phyloP scores from a whole-genome alignment of 2,888 invertebrate species.

The Idaea aversata region DNA sequence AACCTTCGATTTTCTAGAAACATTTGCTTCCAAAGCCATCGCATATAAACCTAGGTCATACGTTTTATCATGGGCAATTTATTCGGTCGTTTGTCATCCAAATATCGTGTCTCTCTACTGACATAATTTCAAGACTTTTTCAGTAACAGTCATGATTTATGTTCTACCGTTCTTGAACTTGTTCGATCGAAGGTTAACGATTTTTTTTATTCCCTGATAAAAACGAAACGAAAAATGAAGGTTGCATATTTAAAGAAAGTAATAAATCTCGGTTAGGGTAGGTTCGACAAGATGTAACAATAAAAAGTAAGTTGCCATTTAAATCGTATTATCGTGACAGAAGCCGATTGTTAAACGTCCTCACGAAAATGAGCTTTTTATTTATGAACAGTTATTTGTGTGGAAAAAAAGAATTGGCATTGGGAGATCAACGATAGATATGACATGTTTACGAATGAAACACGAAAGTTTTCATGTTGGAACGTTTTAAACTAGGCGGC shows the following conservation, averaged over 20 bases:
- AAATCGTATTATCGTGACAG: conserved; percentile 65
- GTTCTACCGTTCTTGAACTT: conserved; percentile 53
- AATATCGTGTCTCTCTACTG: conserved; percentile 10
- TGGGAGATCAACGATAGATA: conserved; percentile 40
- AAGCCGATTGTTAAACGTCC: conserved; percentile 62
- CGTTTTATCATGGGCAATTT: conserved; percentile 1
- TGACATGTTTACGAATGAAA: conserved; percentile 40
- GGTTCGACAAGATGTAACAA: conserved; percentile 64
- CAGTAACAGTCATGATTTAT: conserved; percentile 3
- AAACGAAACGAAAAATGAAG: conserved; percentile 37
- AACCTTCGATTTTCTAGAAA: neutral
- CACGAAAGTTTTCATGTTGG: conserved; percentile 36
- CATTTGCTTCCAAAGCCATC: neutral
- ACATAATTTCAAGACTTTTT: conserved; percentile 21
- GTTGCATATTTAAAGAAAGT: conserved; percentile 52
- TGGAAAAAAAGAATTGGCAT: conserved; percentile 48
- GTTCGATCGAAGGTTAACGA: conserved; percentile 36
- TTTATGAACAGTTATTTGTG: conserved; percentile 60
- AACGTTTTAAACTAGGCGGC: conserved; percentile 26
- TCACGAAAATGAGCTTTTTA: conserved; percentile 66
- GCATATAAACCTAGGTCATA: neutral
- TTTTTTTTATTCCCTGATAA: conserved; percentile 37
- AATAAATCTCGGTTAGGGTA: conserved; percentile 60
- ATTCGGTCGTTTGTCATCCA: conserved; percentile 10
- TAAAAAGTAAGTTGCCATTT: conserved; percentile 60